These are phyloP conservation scores for Agrilus planipennis DNA, from an alignment of 1,140 invertebrate genomes.

Conservation along the genomic window DNA sequence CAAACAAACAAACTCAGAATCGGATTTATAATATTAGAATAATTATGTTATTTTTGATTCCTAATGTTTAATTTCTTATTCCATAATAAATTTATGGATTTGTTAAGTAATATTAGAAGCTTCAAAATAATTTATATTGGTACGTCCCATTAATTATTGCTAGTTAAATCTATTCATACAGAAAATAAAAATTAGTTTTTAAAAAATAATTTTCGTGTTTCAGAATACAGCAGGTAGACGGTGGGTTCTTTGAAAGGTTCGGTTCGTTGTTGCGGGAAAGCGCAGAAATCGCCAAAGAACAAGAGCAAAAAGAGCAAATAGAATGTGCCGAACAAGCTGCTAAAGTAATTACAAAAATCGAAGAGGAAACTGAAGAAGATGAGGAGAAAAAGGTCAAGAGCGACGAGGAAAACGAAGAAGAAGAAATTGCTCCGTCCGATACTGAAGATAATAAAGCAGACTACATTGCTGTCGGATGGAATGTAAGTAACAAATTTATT, in stretches of 20 bases:
- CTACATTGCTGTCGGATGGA: constrained; percentile 52
- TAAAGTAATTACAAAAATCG: constrained; percentile 7
- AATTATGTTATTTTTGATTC: no score
- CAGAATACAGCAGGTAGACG: constrained; percentile 65
- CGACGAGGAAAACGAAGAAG: constrained; percentile 6
- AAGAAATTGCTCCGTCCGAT: constrained; percentile 31
- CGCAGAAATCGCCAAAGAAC: constrained; percentile 17
- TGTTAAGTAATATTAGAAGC: no score
- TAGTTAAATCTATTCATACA: no score
- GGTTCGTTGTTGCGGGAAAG: constrained; percentile 59
- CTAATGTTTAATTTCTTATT: no score
- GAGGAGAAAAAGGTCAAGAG: constrained; percentile 34
- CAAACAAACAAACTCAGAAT: no score
- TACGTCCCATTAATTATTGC: no score
- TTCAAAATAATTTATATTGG: no score
- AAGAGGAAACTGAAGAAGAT: constrained; percentile 31
- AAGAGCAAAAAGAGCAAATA: constrained; percentile 29
- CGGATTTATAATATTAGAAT: constrained; percentile 18
- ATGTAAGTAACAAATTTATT: no score
- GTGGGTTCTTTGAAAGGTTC: constrained; percentile 69
- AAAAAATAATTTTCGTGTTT: constrained; percentile 30
- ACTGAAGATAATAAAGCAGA: constrained; percentile 43
- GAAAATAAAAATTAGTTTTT: no score
- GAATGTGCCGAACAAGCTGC: constrained; percentile 30
- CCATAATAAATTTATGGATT: no score